phyloP scores from a whole-genome alignment of 35 echinoderm and acorn worm species.

The Diadema setosum region DNA sequence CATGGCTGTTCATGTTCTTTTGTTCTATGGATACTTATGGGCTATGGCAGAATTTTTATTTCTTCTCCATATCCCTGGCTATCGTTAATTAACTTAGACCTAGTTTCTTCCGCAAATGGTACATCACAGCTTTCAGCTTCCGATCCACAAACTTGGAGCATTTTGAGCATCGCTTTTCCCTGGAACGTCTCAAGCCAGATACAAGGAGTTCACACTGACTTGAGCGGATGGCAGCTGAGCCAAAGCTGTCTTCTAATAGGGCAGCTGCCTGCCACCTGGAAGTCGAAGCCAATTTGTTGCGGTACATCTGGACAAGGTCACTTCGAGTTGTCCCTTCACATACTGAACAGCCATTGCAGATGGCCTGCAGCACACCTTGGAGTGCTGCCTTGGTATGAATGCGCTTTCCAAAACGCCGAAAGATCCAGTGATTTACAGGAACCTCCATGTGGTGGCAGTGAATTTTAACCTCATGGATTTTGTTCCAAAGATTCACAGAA shows the following conservation, averaged over 20 bases:
- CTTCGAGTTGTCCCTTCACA: neutral
- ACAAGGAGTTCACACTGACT: slow-evolving; percentile 6
- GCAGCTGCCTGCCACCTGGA: neutral
- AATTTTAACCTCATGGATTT: neutral
- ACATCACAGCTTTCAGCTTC: slow-evolving; percentile 13
- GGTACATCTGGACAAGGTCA: slow-evolving; percentile 12
- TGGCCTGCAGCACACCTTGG: slow-evolving; percentile 1
- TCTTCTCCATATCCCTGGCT: too few relatives aligned
- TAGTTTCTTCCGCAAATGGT: neutral
- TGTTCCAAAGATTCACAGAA: neutral
- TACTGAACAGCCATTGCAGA: neutral
- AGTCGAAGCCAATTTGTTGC: neutral
- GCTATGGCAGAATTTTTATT: too few relatives aligned
- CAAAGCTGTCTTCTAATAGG: neutral
- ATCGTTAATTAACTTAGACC: slow-evolving; percentile 12
- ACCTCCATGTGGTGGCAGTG: slow-evolving; percentile 3
- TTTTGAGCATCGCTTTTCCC: neutral
- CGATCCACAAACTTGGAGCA: neutral
- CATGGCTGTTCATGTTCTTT: too few relatives aligned
- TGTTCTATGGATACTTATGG: too few relatives aligned
- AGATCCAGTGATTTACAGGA: slow-evolving; percentile 8
- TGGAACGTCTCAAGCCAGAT: neutral
- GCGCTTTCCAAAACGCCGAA: neutral
- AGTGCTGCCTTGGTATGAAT: neutral
- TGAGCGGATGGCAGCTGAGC: neutral